Percentiles rank a stretch among this genome's conserved stretches.
Conservation (phyloP, 2,113 vertebrate species). For the Forbesichthys papilliferus region DNA sequence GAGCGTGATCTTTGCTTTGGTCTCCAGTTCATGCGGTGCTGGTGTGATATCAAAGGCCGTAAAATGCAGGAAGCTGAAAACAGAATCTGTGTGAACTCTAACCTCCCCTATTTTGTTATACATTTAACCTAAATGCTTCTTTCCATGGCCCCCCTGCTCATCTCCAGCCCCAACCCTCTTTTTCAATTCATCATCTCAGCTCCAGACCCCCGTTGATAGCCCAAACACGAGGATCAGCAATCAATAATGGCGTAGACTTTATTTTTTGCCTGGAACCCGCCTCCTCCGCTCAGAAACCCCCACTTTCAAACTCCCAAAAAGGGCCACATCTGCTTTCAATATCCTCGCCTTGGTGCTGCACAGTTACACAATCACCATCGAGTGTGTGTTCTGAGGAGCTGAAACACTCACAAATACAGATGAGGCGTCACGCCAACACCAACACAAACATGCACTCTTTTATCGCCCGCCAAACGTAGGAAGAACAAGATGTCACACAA, state of each 20-base stretch:
- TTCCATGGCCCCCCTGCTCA: constrained; percentile 3
- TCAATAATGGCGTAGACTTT: constrained; percentile 72
- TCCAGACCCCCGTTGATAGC: constrained; percentile 66
- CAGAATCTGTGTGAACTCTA: constrained; percentile 10
- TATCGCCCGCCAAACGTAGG: constrained; percentile 53
- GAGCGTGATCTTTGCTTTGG: not conserved
- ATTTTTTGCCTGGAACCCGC: constrained; percentile 49
- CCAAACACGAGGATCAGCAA: constrained; percentile 75
- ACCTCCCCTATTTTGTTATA: constrained; percentile 16
- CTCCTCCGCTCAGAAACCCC: constrained; percentile 14
- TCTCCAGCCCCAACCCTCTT: constrained; percentile 10
- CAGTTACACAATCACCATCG: constrained; percentile 70
- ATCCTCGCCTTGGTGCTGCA: constrained; percentile 68
- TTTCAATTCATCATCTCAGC: constrained; percentile 59
- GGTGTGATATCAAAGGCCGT: constrained; percentile 22
- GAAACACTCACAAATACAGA: constrained; percentile 61
- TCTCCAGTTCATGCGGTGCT: constrained; percentile 5
- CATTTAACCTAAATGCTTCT: constrained; percentile 12
- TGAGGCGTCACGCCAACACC: constrained; percentile 45
- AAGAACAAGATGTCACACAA: constrained; percentile 52
- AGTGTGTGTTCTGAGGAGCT: constrained; percentile 57
- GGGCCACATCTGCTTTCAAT: constrained; percentile 85
- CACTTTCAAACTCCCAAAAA: constrained; percentile 36
- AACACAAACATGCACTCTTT: constrained; percentile 61
- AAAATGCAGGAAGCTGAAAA: constrained; percentile 20